Base-by-base conservation (phyloP, 53 echinoderm and acorn worm species). In the Stichopus horrens region DNA sequence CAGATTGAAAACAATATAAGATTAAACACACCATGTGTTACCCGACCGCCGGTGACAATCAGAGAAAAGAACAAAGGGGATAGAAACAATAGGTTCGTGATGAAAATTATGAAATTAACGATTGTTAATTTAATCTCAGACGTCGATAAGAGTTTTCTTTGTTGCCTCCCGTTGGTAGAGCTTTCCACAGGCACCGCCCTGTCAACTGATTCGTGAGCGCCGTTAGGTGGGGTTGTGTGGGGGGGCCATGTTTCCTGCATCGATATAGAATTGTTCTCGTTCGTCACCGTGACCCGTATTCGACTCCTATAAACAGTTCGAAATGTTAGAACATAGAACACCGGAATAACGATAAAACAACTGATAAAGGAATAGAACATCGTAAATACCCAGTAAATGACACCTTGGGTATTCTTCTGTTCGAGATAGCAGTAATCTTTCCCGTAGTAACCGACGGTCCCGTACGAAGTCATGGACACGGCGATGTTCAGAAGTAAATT, bases 51-150 rank as follows among this genome's bases (percentile, higher is more conserved):
- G 52, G 5, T 74, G 0, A 56, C 14, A 71, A 86, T 51, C 8
- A 73, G 52, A 8, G 21, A 14, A 16, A 86, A 71, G 66, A 86
- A 86, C 54, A 86, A 20, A 22, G 86, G 86, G 16, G 86, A 73
- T 51, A 73, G 52, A 73, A 86, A 86, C 14, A 86, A 23, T n/a
- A 74, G 67, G 55, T 86, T 86, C 7, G 74, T 86, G 8, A 74
- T 18, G 56, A 86, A 86, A 6, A 86, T 86, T 6, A 73, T 52
- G 8, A 86, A 86, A 23, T 86, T 86, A 20, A 86, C 86, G 22
- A 53, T 86, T 21, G 86, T 86, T 53, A 86, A 23, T 71, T 86
- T 86, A 52, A 86, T 86, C 53, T 86, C 86, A 6, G 71, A 73
- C 18, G 86, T 51, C 53, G 86, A 86, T 7, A 86, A 18, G 4